Evolutionary conservation across 2,113 vertebrate genomes (phyloP), one percentile per base, ranked within the genome.

Genomic region (Hemiscyllium ocellatum): DNA sequence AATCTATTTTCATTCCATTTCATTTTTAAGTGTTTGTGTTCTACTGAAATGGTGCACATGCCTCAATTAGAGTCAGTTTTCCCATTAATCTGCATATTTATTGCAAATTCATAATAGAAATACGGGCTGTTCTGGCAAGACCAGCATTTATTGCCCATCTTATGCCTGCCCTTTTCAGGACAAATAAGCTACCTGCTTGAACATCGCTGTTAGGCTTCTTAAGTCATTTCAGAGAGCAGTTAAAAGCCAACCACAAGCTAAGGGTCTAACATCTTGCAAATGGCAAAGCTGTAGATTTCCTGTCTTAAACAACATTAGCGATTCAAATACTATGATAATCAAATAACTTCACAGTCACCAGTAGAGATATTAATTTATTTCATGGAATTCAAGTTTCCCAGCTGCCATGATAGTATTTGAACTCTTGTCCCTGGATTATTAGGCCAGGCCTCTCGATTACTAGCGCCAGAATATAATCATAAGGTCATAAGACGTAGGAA

Each of bases 1-100:
- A 93, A 37, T 66, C 29, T 37, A 61, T 42, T 93, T n/a, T 91
- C 65, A 91, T 66, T 56, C 89, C 29, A 37, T 61, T 66, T 93
- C 33, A 22, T 66, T 93, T 93, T 37, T 93, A 93, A 93, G n/a
- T 93, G 89, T n/a, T 90, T 29, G 61, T 33, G 26, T 61, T 15
- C 87, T 90, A 61, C 29, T 90, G 52, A 33, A 61, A 15, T 90
- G 52, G 61, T 65, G 26, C 33, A 90, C 61, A 90, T 61, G 52
- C 52, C 29, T 90, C 87, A 90, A 61, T 90, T 90, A 90, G 12
- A 61, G 52, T 90, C 87, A 90, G 12, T 29, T 61, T 61, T 90
- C 26, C 52, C 26, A 61, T 90, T 90, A 90, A 61, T 90, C 37
- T 93, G 89, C 61, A 93, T 93, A 93, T 2, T 93, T 93, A 8